Base-by-base conservation (phyloP, 2,113 vertebrate genomes). In the Saccopteryx bilineata region DNA sequence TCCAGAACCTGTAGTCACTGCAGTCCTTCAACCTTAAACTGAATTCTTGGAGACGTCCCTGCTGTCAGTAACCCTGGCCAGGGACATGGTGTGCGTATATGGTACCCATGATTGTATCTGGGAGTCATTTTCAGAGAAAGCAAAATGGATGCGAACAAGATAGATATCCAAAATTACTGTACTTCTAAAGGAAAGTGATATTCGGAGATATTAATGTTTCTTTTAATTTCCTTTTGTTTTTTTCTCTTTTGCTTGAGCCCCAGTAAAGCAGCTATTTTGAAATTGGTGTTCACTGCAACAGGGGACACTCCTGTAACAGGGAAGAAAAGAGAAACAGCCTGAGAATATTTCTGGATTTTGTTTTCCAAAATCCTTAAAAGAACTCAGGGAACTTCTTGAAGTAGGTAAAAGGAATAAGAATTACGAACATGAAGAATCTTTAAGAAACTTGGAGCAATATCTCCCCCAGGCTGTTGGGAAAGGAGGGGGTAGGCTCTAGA, bases 361-460 rank as follows among this genome's bases (percentile, higher is more conserved):
- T 87, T 75, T 78, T 80, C 33, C 17, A 28, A 91, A 94, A 86
- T 87, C 54, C 56, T 91, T 71, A 91, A 48, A 80, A 83, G 71
- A 83, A 88, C 56, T 72, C 4, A 14, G 11, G 12, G 14, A 54
- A 90, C 58, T 90, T 90, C 50, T 18, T 50, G 33, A 46, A 63
- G 26, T 19, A 66, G 18, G 21, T 71, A 61, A 89, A 96, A 85
- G 52, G 56, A 94, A 31, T 65, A 21, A 79, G 11, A 80, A 26
- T 60, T 80, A 75, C 19, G 15, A 21, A 79, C 21, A 84, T 0
- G 7, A 76, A 80, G 28, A 94, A 17, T 68, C 12, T 46, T 69
- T 7, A 68, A 91, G 54, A 91, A 87, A 50, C 13, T 50, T 7
- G 5, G 24, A 85, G 2, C 48, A n/a, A 54, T 54, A 86, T 39